Evolutionary conservation across 2,797 vertebrate species (phyloP).

Genomic region (Molossus alvarezi): DNA sequence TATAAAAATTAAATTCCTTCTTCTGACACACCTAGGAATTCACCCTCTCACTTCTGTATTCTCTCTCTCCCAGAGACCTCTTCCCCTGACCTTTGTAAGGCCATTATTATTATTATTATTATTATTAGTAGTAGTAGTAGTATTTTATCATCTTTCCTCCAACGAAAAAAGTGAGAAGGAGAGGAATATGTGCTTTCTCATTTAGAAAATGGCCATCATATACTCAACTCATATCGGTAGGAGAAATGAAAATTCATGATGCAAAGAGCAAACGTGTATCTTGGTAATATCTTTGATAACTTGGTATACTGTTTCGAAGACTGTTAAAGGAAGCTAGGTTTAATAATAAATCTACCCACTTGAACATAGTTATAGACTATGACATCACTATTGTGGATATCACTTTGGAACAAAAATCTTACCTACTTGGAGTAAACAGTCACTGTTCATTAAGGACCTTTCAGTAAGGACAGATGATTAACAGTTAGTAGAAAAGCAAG

Average conservation of each 20-base stretch:
- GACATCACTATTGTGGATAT: not conserved
- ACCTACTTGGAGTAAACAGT: not conserved
- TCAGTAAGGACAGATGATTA: slow-evolving; percentile 2
- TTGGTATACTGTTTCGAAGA: not conserved
- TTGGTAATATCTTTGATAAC: slow-evolving; percentile 14
- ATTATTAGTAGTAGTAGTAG: too few relatives aligned
- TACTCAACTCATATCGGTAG: not conserved
- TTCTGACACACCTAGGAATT: not conserved
- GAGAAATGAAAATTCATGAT: not conserved
- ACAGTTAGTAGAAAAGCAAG: slow-evolving; percentile 23
- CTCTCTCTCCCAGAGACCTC: not conserved
- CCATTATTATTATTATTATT: not conserved
- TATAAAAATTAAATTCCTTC: not conserved
- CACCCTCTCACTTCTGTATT: not conserved
- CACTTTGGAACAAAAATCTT: slow-evolving; percentile 19
- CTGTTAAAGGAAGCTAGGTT: not conserved
- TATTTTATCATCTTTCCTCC: not conserved
- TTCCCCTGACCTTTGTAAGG: not conserved
- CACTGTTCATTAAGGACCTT: slow-evolving; percentile 3
- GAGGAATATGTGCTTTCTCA: not conserved
- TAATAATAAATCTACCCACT: not conserved
- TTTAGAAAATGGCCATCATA: slow-evolving; percentile 46
- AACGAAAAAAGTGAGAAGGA: slow-evolving; percentile 17
- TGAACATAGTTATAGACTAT: not conserved
- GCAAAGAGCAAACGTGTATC: not conserved